Base-by-base conservation (phyloP, 2,113 vertebrate species). In the Alectura lathami region DNA sequence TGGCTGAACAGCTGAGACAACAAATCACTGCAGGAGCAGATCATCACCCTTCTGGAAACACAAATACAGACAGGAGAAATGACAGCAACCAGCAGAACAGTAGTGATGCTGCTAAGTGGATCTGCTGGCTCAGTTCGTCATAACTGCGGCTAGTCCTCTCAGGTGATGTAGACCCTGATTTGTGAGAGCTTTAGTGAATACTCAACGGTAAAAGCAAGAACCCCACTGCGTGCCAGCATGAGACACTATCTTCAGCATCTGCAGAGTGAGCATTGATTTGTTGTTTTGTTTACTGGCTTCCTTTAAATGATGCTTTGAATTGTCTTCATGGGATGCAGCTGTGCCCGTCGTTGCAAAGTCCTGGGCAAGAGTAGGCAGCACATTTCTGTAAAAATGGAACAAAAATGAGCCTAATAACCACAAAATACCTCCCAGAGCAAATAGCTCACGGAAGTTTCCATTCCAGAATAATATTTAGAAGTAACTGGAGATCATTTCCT, bases 391-490 rank as follows among this genome's bases (percentile, higher is more conserved):
- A 70, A 94, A 96, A 91, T 69, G 78, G 64, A 69, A 84, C 72
- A 94, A 51, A 89, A 94, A 86, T 75, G 76, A 88, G 76, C 40
- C 36, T 91, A 95, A 96, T 94, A 95, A 93, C 79, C 76, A 74
- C 93, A 94, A 90, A 90, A 93, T 72, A 64, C 14, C 83, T 90
- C 76, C 51, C 21, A 34, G 83, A 93, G 66, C 73, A 90, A 94
- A 95, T 56, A 91, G 62, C 76, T 94, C 64, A 60, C 60, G 67
- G 38, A 94, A 94, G 63, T 95, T 96, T 97, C 90, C 88, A 83
- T 88, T 94, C 56, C 89, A 88, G 72, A 93, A 89, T 51, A 95
- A 93, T 87, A 94, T 86, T 96, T 96, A 90, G 76, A 96, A 94
- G 83, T 89, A 95, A 81, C 60, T 78, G 56, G 88, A 93, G 80